Conservation (phyloP, 1,140 invertebrate species). For the Drosophila takahashii region DNA sequence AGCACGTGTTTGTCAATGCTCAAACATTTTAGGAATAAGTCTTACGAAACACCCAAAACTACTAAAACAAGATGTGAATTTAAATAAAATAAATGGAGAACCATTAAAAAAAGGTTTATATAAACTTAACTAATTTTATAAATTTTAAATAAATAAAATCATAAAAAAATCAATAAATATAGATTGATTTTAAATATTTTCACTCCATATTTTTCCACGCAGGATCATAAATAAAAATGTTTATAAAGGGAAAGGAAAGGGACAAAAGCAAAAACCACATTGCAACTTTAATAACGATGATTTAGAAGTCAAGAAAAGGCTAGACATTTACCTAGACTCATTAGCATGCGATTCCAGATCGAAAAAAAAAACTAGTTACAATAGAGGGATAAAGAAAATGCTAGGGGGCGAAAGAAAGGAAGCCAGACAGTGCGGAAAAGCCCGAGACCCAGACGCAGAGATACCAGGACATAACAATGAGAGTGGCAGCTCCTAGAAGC, state of each 20-base stretch:
- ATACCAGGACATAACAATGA: slow-evolving; percentile 43
- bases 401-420: not conserved
- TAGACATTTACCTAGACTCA: slow-evolving; percentile 35
- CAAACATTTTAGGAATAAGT: not conserved
- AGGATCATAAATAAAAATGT: too few relatives aligned
- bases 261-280: not conserved
- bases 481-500: slow-evolving; percentile 28
- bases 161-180: too few relatives aligned
- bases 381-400: slow-evolving; percentile 11
- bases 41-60: too few relatives aligned
- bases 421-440: slow-evolving; percentile 45
- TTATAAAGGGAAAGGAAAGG: not conserved
- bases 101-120: too few relatives aligned
- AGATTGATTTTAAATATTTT: too few relatives aligned
- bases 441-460: slow-evolving; percentile 43
- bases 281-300: slow-evolving; percentile 10
- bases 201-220: too few relatives aligned
- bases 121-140: too few relatives aligned
- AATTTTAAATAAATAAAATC: too few relatives aligned
- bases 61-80: too few relatives aligned
- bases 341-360: slow-evolving; percentile 36
- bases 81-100: too few relatives aligned
- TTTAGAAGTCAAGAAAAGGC: slow-evolving; percentile 22
- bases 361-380: slow-evolving; percentile 16
- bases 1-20: slow-evolving; percentile 4